A percentile compares a stretch with the other conserved stretches of the same genome.
Conservation (phyloP, 2,888 invertebrate genomes). For the Merodon equestris region DNA sequence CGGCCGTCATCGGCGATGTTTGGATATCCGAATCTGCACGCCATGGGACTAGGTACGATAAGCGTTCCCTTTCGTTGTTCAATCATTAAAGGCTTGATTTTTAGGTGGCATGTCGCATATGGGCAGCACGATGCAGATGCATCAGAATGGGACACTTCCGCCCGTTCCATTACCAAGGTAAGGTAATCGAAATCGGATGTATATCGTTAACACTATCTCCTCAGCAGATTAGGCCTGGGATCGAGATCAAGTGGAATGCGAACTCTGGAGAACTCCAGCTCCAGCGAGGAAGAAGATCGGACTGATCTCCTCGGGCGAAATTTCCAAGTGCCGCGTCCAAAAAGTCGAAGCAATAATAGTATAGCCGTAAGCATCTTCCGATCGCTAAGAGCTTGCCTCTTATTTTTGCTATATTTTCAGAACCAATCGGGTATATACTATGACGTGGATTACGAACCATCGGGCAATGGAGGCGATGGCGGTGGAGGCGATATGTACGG, state of each 20-base stretch:
- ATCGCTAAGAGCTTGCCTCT: neutral
- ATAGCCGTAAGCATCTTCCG: slow-evolving; percentile 75
- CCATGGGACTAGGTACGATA: slow-evolving; percentile 75
- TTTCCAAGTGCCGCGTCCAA: slow-evolving; percentile 89
- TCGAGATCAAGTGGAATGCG: slow-evolving; percentile 79
- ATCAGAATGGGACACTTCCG: slow-evolving; percentile 80
- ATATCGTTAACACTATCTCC: slow-evolving; percentile 28
- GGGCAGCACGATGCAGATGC: slow-evolving; percentile 78
- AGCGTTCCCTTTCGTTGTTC: neutral
- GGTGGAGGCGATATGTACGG: slow-evolving; percentile 79
- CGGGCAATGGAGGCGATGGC: slow-evolving; percentile 79
- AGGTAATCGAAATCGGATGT: slow-evolving; percentile 33
- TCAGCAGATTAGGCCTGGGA: slow-evolving; percentile 76
- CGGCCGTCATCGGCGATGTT: slow-evolving; percentile 91
- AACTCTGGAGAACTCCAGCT: slow-evolving; percentile 81
- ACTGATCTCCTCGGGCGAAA: slow-evolving; percentile 86
- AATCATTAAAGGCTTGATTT: slow-evolving; percentile 11
- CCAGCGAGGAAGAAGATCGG: slow-evolving; percentile 85
- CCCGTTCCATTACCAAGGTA: slow-evolving; percentile 88
- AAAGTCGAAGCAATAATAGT: slow-evolving; percentile 86
- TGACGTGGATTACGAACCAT: slow-evolving; percentile 91
- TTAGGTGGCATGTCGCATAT: slow-evolving; percentile 79
- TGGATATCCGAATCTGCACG: slow-evolving; percentile 85
- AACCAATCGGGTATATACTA: slow-evolving; percentile 94
- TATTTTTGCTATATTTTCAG: slow-evolving; percentile 78